Evolutionary conservation across 2,113 vertebrate genomes (phyloP).

Genomic region (Vicugna pacos): DNA sequence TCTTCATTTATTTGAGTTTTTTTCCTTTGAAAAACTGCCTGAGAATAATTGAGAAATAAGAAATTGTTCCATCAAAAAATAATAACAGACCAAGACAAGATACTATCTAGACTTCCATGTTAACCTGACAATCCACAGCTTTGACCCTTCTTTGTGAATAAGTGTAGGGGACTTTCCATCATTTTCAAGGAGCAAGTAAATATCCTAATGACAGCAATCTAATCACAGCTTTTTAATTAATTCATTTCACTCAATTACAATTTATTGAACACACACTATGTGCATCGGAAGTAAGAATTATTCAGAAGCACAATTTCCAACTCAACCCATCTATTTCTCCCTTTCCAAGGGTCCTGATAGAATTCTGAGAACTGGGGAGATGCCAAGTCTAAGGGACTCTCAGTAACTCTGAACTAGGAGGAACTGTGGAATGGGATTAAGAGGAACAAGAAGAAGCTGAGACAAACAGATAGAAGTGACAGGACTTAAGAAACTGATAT

Average conservation of each 20-base stretch:
- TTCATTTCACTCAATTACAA: slow-evolving; percentile 7
- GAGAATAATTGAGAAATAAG: slow-evolving; percentile 26
- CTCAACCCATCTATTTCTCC: background rate
- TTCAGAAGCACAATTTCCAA: background rate
- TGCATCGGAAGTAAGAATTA: background rate
- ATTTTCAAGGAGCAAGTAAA: background rate
- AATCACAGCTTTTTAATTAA: background rate
- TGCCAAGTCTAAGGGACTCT: background rate
- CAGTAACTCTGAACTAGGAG: background rate
- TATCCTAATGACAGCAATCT: background rate
- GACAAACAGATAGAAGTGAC: background rate
- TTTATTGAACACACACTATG: background rate
- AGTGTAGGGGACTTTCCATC: background rate
- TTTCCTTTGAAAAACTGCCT: background rate
- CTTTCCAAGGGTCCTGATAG: background rate
- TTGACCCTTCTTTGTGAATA: background rate
- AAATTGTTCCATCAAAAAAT: background rate
- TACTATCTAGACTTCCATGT: background rate
- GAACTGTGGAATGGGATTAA: background rate
- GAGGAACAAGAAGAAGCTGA: background rate
- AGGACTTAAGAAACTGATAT: background rate
- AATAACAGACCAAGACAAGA: background rate
- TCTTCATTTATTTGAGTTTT: background rate
- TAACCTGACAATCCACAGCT: background rate
- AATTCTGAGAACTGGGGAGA: background rate